Percentiles rank a stretch among this genome's conserved stretches.
Conservation (phyloP, 2,113 vertebrate genomes). For the Ochotona princeps region DNA sequence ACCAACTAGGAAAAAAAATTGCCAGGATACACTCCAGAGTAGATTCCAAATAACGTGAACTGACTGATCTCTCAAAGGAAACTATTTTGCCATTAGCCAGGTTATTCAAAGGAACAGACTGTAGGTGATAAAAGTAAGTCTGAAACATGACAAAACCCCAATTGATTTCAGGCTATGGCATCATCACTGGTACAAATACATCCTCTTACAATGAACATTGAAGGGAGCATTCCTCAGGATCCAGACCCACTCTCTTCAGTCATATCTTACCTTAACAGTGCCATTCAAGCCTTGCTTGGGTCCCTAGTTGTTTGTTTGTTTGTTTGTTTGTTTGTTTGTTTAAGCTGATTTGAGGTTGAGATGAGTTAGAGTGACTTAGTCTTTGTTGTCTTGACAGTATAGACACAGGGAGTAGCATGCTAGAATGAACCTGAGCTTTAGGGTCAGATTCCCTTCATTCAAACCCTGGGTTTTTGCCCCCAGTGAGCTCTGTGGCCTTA, state of each 20-base stretch:
- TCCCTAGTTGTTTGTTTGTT: not conserved
- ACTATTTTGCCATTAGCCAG: not conserved
- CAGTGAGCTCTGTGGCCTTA: not conserved
- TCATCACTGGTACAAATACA: not conserved
- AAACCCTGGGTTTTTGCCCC: not conserved
- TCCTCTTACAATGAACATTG: not conserved
- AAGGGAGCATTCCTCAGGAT: not conserved
- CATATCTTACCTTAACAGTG: not conserved
- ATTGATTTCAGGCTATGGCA: not conserved
- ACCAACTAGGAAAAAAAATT: not conserved
- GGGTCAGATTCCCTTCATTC: not conserved
- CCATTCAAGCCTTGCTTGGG: not conserved
- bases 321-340: no score
- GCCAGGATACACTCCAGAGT: not conserved
- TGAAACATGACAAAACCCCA: not conserved
- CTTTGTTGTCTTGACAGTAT: not conserved
- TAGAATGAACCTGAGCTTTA: not conserved
- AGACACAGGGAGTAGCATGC: not conserved
- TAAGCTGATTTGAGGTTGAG: not conserved
- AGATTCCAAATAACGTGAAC: not conserved
- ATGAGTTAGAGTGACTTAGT: not conserved
- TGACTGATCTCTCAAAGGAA: conserved; percentile 1
- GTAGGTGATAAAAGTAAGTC: not conserved
- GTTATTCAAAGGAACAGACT: not conserved
- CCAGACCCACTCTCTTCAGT: not conserved